Percentiles rank a stretch among this genome's conserved stretches.
Evolutionary conservation across 2,113 vertebrate species (phyloP).

Genomic region (Todiramphus chloris): DNA sequence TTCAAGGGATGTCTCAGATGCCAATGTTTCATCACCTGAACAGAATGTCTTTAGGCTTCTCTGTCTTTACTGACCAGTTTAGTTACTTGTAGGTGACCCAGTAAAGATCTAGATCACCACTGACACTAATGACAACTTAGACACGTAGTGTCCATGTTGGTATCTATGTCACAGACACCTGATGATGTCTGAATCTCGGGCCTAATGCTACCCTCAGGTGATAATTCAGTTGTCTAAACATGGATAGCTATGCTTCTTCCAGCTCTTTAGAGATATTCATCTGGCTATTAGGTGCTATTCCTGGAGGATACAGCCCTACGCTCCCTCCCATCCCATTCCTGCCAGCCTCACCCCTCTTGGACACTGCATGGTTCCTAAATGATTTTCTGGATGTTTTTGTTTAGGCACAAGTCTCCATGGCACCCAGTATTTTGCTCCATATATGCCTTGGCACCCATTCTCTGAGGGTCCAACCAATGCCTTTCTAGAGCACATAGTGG

Average conservation of each 20-base stretch:
- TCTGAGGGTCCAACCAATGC: background rate
- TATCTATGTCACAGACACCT: background rate
- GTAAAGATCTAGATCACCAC: background rate
- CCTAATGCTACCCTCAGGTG: background rate
- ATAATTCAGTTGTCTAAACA: background rate
- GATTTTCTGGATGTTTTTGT: background rate
- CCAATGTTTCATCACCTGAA: background rate
- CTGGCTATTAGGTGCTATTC: background rate
- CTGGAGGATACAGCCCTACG: background rate
- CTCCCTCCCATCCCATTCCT: background rate
- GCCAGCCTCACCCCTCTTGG: background rate
- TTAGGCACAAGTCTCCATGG: background rate
- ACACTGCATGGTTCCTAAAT: background rate
- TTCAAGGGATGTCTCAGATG: background rate
- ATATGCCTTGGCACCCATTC: background rate
- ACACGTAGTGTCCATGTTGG: accelerated
- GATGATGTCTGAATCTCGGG: background rate
- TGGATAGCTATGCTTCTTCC: background rate
- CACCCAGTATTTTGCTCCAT: background rate
- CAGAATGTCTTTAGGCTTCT: background rate
- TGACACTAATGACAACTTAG: background rate
- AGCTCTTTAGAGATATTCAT: background rate
- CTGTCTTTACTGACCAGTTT: background rate
- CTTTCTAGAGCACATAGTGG: background rate
- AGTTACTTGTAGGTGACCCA: background rate